Evolutionary conservation across 2,797 vertebrate species (phyloP).

Genomic region (Paramormyrops hopkinsi): DNA sequence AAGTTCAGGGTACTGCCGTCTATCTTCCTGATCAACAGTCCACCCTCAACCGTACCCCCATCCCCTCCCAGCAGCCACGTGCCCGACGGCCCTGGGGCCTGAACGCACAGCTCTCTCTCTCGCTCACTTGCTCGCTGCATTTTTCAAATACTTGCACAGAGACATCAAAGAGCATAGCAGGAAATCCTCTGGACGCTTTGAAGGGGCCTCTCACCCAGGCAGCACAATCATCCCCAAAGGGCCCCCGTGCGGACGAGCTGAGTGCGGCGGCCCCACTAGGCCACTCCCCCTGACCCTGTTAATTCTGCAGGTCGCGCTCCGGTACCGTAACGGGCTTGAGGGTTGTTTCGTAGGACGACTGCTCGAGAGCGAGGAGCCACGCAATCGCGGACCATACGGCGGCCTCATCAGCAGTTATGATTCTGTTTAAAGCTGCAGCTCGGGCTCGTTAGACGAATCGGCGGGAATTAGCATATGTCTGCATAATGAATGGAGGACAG

Average conservation of each 20-base stretch:
- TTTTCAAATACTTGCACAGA: background rate
- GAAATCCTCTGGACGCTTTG: conserved; percentile 10
- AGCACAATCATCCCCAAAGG: background rate
- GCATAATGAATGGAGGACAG: conserved; percentile 38
- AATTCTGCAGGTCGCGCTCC: background rate
- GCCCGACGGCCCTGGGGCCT: background rate
- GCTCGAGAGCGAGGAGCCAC: background rate
- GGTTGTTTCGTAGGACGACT: background rate
- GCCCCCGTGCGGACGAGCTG: background rate
- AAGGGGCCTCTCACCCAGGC: background rate
- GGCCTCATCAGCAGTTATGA: conserved; percentile 11
- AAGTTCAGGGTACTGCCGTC: conserved; percentile 23
- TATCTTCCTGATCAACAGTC: conserved; percentile 30
- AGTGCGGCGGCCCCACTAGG: too few species aligned
- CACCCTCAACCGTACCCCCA: conserved; percentile 11
- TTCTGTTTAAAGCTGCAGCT: conserved; percentile 7
- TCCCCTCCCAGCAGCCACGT: background rate
- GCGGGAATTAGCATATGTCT: conserved; percentile 38
- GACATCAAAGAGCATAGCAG: conserved; percentile 1
- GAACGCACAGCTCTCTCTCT: background rate
- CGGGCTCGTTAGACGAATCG: conserved; percentile 8
- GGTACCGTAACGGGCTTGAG: background rate
- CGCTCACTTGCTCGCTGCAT: background rate
- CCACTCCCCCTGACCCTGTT: background rate
- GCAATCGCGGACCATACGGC: background rate